A percentile compares a stretch with the other conserved stretches of the same genome.
phyloP scores from a whole-genome alignment of 2,797 vertebrate genomes.

The Saxicola maurus region DNA sequence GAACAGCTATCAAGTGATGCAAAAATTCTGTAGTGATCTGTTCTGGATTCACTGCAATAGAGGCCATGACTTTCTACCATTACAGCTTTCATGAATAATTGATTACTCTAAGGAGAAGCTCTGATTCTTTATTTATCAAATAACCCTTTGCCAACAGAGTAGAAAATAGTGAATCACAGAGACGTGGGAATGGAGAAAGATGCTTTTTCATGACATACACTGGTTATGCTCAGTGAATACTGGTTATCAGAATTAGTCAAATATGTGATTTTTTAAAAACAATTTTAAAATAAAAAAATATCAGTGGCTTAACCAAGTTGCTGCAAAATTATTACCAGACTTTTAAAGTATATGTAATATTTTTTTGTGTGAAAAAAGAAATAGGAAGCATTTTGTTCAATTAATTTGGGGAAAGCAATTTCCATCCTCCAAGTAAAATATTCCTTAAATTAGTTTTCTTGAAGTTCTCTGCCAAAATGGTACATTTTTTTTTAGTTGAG shows the following conservation, averaged over 20 bases:
- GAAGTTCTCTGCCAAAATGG: neutral
- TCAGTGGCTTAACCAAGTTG: neutral
- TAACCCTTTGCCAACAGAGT: neutral
- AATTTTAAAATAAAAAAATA: neutral
- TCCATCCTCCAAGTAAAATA: neutral
- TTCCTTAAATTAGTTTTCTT: neutral
- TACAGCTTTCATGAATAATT: constrained; percentile 21
- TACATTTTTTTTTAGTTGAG: neutral
- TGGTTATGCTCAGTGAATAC: neutral
- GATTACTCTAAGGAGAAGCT: constrained; percentile 17
- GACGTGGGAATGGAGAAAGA: neutral
- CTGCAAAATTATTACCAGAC: neutral
- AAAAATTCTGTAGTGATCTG: neutral
- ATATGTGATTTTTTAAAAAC: neutral
- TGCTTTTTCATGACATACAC: neutral
- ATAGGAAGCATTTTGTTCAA: neutral
- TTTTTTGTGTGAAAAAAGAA: neutral
- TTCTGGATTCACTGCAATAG: neutral
- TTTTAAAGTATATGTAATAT: neutral
- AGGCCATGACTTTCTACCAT: neutral
- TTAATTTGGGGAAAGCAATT: neutral
- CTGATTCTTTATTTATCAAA: constrained; percentile 14
- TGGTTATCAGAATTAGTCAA: neutral
- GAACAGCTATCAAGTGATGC: constrained; percentile 6
- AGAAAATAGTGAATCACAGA: neutral